phyloP scores from a whole-genome alignment of 1,140 invertebrate species.

The Zaprionus kolodkinae region DNA sequence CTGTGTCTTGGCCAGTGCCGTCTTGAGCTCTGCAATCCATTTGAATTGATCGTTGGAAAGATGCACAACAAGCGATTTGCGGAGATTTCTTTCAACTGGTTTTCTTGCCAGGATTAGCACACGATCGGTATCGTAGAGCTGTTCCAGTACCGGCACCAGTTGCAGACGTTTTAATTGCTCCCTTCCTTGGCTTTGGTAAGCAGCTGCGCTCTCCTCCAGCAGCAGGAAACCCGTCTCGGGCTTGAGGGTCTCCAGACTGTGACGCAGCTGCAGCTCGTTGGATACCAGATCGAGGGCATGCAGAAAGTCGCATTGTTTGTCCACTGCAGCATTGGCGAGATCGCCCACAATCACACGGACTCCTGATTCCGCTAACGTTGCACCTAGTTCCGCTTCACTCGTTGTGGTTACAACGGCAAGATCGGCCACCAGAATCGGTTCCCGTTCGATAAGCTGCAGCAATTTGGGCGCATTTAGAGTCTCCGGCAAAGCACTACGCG shows the following conservation, averaged over 20 bases:
- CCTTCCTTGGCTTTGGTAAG: conserved; percentile 84
- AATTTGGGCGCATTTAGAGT: conserved; percentile 86
- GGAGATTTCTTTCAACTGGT: conserved; percentile 60
- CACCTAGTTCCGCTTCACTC: conserved; percentile 82
- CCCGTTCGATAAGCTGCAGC: conserved; percentile 86
- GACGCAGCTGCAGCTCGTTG: conserved; percentile 83
- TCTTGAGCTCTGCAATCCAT: conserved; percentile 93
- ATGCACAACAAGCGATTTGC: conserved; percentile 54
- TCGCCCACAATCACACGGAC: conserved; percentile 87
- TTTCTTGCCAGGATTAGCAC: conserved; percentile 87
- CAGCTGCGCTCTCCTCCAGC: conserved; percentile 88
- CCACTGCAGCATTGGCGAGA: conserved; percentile 85
- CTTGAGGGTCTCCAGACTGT: conserved; percentile 87
- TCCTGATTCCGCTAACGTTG: conserved; percentile 69
- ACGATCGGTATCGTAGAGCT: conserved; percentile 86
- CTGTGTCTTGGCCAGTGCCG: conserved; percentile 86
- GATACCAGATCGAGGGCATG: conserved; percentile 87
- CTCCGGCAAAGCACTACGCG: conserved; percentile 86
- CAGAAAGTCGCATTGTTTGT: conserved; percentile 88
- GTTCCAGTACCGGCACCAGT: conserved; percentile 83
- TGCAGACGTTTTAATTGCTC: conserved; percentile 82
- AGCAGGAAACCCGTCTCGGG: conserved; percentile 89
- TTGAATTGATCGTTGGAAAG: conserved; percentile 88
- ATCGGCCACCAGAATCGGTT: conserved; percentile 88
- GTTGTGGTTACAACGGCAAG: conserved; percentile 84